Evolutionary conservation across 2,113 vertebrate species (phyloP), one percentile per base, ranked within the genome.

Genomic region (Trochalopteron elliotii): DNA sequence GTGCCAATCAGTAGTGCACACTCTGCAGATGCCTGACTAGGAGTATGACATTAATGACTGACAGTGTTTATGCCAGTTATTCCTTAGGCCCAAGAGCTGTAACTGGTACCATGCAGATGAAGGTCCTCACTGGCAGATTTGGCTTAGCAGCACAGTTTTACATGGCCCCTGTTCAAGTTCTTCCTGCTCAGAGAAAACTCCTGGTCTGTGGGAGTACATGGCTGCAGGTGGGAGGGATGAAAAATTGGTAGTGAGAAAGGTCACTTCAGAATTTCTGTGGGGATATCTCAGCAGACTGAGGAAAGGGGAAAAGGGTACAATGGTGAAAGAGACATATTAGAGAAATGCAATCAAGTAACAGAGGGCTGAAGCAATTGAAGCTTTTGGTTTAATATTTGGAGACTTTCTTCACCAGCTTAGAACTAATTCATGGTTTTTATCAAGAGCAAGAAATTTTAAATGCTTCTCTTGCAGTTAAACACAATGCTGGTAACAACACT

Each of bases 1-100:
- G 18, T 15, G 13, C 12, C 40, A 63, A 4, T 8, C 7, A 42
- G 27, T 44, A 70, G 35, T 0, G 1, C 4, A 5, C 9, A 35
- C 3, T 17, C 39, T 44, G 15, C 24, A 64, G 35, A 40, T 40
- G 18, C 4, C 35, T 56, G 52, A 4, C 20, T 39, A 37, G 52
- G 11, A 70, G 2, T 4, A 23, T 18, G 47, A 21, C 17, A 49
- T 12, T 25, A 67, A 30, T 39, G n/a, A 31, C 3, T 33, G 30
- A 37, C 4, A 45, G 5, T 27, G 15, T 64, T 94, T 64, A 59
- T 77, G 6, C 21, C 33, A n/a, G 15, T 45, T 83, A 40, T 17
- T 87, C 33, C 23, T 87, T 22, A 39, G 23, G 18, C 11, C n/a
- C 25, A 28, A 63, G 33, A 74, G 20, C 33, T 59, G n/a, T 70